Percentiles rank a stretch among this genome's conserved stretches.
Evolutionary conservation across 1,140 invertebrate species (phyloP).

Genomic region (Parapsyche elsis): DNA sequence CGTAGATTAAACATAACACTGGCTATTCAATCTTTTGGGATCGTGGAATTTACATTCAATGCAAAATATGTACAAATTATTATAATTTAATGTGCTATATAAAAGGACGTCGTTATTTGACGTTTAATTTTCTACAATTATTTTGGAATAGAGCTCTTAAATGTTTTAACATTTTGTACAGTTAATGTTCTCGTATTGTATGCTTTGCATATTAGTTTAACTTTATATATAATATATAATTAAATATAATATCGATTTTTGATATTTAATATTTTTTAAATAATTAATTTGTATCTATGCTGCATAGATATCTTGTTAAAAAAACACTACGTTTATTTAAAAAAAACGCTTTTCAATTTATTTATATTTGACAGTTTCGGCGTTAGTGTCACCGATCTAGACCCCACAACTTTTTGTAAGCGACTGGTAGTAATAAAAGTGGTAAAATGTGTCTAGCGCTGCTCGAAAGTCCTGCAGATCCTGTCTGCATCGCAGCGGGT

Average conservation of each 20-base stretch:
- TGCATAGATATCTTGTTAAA: not conserved
- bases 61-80: not conserved
- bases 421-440: conserved; percentile 67
- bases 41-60: not conserved
- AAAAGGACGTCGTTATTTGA: not conserved
- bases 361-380: too few relatives aligned
- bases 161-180: not conserved
- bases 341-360: too few relatives aligned
- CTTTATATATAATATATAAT: not conserved
- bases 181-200: not conserved
- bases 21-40: not conserved
- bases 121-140: not conserved
- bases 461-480: conserved; percentile 78
- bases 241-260: not conserved
- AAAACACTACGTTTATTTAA: too few relatives aligned
- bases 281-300: not conserved
- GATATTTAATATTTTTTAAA: conserved; percentile 2
- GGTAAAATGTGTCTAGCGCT: conserved; percentile 70
- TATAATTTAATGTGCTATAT: not conserved
- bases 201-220: not conserved
- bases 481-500: conserved; percentile 90
- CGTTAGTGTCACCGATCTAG: conserved; percentile 52
- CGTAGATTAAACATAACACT: not conserved
- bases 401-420: conserved; percentile 61
- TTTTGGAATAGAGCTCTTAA: not conserved